These are phyloP conservation scores for Mastacembelus armatus DNA, from an alignment of 2,797 vertebrate species.

Conservation along the genomic window DNA sequence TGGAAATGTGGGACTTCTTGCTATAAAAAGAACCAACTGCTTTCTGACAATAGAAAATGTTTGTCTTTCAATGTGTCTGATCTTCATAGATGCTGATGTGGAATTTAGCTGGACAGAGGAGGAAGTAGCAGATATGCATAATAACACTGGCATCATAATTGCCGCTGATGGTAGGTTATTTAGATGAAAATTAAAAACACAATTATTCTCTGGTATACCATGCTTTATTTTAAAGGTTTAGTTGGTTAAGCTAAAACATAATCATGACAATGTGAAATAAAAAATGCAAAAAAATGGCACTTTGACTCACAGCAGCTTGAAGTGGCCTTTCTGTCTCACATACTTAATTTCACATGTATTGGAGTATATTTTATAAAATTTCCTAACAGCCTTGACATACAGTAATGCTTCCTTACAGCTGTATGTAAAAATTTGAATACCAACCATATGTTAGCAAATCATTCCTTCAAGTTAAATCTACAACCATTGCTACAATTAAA, in stretches of 20 bases:
- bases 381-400: too few species aligned
- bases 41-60: background rate
- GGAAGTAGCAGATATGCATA: conserved; percentile 87
- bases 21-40: background rate
- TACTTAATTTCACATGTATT: too few species aligned
- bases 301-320: too few species aligned
- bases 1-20: background rate
- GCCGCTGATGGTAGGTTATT: conserved; percentile 89
- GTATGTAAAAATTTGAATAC: too few species aligned
- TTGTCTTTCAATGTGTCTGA: background rate
- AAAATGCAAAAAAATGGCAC: background rate
- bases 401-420: too few species aligned
- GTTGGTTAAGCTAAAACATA: background rate
- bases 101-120: conserved; percentile 91
- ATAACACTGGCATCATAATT: conserved; percentile 87
- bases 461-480: background rate
- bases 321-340: too few species aligned
- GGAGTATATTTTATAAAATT: too few species aligned
- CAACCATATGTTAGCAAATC: too few species aligned
- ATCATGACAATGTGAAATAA: background rate
- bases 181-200: background rate
- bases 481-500: too few species aligned
- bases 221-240: conserved; percentile 30
- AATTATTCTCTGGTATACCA: background rate
- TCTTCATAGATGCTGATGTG: conserved; percentile 80